A percentile compares a stretch with the other conserved stretches of the same genome.
Conservation (phyloP, 2,113 vertebrate species). For the Dunckerocampus dactyliophorus region DNA sequence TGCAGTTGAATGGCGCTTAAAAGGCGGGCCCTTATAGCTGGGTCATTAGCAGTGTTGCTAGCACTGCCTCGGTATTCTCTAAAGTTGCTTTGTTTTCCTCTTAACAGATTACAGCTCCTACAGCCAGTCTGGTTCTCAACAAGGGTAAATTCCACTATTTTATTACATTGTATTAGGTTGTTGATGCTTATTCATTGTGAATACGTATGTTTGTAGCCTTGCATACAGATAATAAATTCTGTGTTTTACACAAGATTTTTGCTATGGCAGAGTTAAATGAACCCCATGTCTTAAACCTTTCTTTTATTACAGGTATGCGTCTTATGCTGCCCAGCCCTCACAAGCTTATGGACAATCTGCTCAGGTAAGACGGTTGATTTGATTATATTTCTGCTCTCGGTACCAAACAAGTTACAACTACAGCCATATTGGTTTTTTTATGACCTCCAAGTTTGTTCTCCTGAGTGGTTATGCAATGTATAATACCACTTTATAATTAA, state of each 20-base stretch:
- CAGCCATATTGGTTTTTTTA: not conserved
- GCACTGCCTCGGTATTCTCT: conserved; percentile 8
- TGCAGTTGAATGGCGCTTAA: conserved; percentile 12
- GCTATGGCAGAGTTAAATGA: not conserved
- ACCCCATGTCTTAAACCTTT: not conserved
- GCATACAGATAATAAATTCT: no score
- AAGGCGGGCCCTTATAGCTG: conserved; percentile 5
- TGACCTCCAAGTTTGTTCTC: not conserved
- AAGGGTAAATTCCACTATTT: conserved; percentile 78
- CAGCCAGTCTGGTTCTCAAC: conserved; percentile 87
- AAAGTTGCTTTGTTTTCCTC: not conserved
- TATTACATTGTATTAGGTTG: not conserved
- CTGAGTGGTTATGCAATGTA: not conserved
- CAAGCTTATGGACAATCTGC: conserved; percentile 91
- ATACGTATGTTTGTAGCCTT: not conserved
- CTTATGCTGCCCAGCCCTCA: conserved; percentile 89
- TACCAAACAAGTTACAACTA: not conserved
- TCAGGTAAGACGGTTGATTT: conserved; percentile 74
- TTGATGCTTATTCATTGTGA: not conserved
- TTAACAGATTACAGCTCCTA: conserved; percentile 92
- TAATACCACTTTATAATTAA: not conserved
- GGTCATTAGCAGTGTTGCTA: conserved; percentile 9
- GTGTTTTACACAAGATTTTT: no score
- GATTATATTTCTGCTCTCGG: not conserved
- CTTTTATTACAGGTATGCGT: conserved; percentile 80